phyloP scores from a whole-genome alignment of 2,797 vertebrate genomes.

The Miichthys miiuy region DNA sequence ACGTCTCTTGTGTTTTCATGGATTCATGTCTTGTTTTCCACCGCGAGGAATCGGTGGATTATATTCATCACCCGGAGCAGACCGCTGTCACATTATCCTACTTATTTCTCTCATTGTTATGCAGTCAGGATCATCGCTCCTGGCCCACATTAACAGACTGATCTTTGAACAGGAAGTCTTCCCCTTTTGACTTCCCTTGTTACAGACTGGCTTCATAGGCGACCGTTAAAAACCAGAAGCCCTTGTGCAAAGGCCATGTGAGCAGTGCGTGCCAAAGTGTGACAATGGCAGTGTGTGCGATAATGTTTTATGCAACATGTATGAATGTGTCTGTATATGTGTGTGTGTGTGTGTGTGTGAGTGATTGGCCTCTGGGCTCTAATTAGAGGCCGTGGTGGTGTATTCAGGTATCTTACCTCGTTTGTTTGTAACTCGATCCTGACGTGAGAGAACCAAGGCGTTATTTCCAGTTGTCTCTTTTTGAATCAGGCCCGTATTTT shows the following conservation, averaged over 20 bases:
- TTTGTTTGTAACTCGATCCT: slow-evolving; percentile 60
- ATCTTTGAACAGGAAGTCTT: slow-evolving; percentile 54
- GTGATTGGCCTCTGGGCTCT: slow-evolving; percentile 46
- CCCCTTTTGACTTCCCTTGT: slow-evolving; percentile 44
- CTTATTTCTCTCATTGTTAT: slow-evolving; percentile 4
- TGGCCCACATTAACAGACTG: not conserved
- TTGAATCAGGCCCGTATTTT: not conserved
- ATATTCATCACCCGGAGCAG: slow-evolving; percentile 43
- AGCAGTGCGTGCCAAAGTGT: slow-evolving; percentile 38
- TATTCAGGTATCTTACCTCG: slow-evolving; percentile 63
- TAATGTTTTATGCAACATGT: slow-evolving; percentile 40
- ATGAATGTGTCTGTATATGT: slow-evolving; percentile 20
- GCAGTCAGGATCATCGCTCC: not conserved
- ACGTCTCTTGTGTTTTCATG: not conserved
- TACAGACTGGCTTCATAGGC: slow-evolving; percentile 12
- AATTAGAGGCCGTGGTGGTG: slow-evolving; percentile 63
- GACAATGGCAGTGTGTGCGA: slow-evolving; percentile 38
- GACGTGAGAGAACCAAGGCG: slow-evolving; percentile 31
- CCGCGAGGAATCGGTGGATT: slow-evolving; percentile 10
- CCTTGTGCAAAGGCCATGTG: slow-evolving; percentile 49
- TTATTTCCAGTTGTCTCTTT: slow-evolving; percentile 31
- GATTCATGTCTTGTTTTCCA: not conserved
- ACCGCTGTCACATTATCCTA: slow-evolving; percentile 9
- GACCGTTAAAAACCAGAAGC: slow-evolving; percentile 25
- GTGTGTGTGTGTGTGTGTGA: slow-evolving; percentile 16